Evolutionary conservation across 2,797 vertebrate species (phyloP).

Genomic region (Squalus acanthias): DNA sequence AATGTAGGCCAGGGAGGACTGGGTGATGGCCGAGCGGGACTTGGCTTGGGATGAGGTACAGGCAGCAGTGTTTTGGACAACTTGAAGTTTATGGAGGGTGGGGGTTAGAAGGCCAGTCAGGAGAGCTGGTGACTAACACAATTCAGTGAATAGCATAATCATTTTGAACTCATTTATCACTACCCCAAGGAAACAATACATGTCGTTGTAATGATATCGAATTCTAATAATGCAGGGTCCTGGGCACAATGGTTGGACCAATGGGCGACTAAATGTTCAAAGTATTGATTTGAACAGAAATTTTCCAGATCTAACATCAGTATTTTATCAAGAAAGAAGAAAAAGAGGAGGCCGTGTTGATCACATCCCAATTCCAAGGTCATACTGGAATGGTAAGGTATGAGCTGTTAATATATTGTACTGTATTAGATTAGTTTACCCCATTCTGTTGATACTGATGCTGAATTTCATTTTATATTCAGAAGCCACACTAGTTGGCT

Average conservation of each 20-base stretch:
- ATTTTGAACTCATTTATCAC: background rate
- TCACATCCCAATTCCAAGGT: constrained; percentile 83
- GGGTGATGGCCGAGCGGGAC: background rate
- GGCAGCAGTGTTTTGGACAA: background rate
- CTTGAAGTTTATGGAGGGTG: background rate
- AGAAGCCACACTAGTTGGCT: background rate
- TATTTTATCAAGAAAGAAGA: constrained; percentile 74
- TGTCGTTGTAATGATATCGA: background rate
- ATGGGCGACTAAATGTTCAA: constrained; percentile 79
- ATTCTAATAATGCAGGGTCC: constrained; percentile 69
- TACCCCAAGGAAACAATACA: background rate
- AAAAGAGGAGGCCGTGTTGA: constrained; percentile 68
- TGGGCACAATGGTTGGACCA: constrained; percentile 84
- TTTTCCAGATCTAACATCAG: constrained; percentile 87
- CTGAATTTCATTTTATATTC: background rate
- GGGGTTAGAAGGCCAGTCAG: background rate
- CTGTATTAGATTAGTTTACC: background rate
- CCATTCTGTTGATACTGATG: background rate
- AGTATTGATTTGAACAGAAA: constrained; percentile 93
- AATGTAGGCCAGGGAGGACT: background rate
- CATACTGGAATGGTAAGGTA: constrained; percentile 93
- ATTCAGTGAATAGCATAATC: background rate
- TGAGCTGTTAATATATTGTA: constrained; percentile 45
- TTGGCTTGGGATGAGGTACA: background rate
- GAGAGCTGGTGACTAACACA: background rate